These are phyloP conservation scores for Streblospio benedicti DNA, from an alignment of 1,140 invertebrate species.

Conservation along the genomic window DNA sequence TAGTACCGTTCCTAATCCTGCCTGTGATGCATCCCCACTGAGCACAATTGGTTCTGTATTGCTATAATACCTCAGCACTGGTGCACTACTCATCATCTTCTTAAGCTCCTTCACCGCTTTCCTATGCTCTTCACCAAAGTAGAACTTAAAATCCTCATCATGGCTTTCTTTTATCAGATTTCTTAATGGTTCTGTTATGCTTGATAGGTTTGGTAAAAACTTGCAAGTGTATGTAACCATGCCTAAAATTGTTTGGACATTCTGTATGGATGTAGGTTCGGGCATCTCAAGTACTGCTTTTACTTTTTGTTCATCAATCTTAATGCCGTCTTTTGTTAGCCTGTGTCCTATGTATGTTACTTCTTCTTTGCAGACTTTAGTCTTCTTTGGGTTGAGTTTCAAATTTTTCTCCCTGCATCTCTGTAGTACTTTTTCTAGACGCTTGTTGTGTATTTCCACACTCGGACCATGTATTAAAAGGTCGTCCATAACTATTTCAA, in stretches of 20 bases:
- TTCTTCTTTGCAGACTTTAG: background rate
- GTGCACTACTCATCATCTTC: no score
- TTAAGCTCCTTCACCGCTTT: no score
- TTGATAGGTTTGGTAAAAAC: conserved; percentile 24
- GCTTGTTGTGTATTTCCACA: background rate
- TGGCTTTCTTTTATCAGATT: no score
- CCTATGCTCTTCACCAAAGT: no score
- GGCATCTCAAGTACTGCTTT: conserved; percentile 29
- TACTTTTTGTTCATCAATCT: no score
- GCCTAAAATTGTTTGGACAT: conserved; percentile 12
- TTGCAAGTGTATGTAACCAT: background rate
- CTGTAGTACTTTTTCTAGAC: conserved; percentile 8
- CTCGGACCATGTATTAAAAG: background rate
- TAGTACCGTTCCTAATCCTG: conserved; percentile 44
- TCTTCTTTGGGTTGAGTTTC: conserved; percentile 4
- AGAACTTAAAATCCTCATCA: no score
- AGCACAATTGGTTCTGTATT: no score
- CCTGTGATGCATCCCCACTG: no score
- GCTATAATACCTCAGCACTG: background rate
- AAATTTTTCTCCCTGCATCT: conserved; percentile 1
- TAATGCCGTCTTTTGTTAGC: background rate
- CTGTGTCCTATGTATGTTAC: conserved; percentile 1
- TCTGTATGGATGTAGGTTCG: conserved; percentile 17
- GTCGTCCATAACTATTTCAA: background rate
- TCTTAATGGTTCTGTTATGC: conserved; percentile 19